Evolutionary conservation across 2,888 invertebrate genomes (phyloP), one percentile per base, ranked within the genome.

Genomic region (Diaphora mendica): DNA sequence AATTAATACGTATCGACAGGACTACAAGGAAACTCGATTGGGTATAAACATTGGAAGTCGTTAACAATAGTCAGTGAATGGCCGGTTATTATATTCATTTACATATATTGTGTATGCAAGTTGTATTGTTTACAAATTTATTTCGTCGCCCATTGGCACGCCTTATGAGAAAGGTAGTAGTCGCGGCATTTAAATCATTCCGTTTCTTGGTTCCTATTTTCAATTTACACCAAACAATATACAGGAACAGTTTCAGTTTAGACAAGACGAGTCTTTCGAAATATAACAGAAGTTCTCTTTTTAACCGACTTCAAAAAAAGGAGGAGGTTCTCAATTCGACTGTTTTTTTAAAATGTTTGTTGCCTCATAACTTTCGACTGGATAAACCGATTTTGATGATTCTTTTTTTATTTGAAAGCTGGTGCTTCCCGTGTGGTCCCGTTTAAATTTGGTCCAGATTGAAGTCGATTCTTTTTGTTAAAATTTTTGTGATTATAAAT

Each of bases 41-140:
- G 13, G 48, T 48, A 65, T 26, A 65, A 71, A 71, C 64, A 44
- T 33, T 64, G 23, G 35, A 48, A 20, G 20, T 39, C 17, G 48
- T 7, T 48, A 48, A 71, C 64, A 71, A 64, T 48, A 64, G 23
- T n/a, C n/a, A 35, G 51, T 64, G 70, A 70, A 70, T 70, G 70
- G 51, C 39, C 48, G 15, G 48, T 64, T 70, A 71, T 51, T 65
- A 65, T 64, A 44, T 42, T 70, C 62, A 35, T 70, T 64, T 30
- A 64, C 51, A 39, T 65, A 65, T 42, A 70, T 59, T 69, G 23
- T 39, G 26, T 70, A 64, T 64, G 64, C 35, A 35, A 51, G 15
- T 23, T 64, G 33, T 64, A 71, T 71, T 64, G 64, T 70, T 48
- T 44, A 44, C 35, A 30, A 62, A 62, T 70, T 59, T 20, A 42